A percentile compares a stretch with the other conserved stretches of the same genome.
Evolutionary conservation across 2,888 invertebrate genomes (phyloP).

Genomic region (Luffia ferchaultella): DNA sequence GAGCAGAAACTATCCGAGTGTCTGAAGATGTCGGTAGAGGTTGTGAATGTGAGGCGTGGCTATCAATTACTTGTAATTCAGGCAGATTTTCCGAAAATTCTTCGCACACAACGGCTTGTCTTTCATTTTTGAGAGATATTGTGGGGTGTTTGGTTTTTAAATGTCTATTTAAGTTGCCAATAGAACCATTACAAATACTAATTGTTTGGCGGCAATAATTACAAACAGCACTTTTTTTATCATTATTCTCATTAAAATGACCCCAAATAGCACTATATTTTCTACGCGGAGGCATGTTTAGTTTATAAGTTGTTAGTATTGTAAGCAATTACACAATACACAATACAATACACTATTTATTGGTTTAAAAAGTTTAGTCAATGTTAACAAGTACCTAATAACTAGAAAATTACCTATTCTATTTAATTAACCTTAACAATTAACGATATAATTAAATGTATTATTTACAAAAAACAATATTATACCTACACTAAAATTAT

Average conservation of each 20-base stretch:
- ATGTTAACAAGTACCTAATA: not conserved
- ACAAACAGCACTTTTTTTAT: constrained; percentile 11
- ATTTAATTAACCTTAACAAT: not conserved
- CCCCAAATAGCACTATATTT: constrained; percentile 8
- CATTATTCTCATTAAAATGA: constrained; percentile 8
- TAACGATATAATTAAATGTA: no score
- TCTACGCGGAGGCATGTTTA: constrained; percentile 6
- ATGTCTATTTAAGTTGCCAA: constrained; percentile 9
- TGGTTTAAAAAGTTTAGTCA: not conserved
- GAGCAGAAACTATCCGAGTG: constrained; percentile 7
- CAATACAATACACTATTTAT: not conserved
- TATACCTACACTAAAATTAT: no score
- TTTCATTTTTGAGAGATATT: constrained; percentile 7
- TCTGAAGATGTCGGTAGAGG: no score
- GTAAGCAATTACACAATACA: constrained; percentile 4
- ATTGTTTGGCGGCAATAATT: constrained; percentile 9
- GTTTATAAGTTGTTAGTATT: no score
- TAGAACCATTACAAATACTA: constrained; percentile 9
- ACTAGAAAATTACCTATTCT: not conserved
- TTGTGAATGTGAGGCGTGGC: no score
- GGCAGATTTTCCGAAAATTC: no score
- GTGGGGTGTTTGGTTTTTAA: constrained; percentile 9
- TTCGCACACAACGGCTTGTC: constrained; percentile 4
- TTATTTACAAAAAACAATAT: no score
- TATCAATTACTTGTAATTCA: no score